Conservation (phyloP, 1,140 invertebrate species). For the Agrilus planipennis region DNA sequence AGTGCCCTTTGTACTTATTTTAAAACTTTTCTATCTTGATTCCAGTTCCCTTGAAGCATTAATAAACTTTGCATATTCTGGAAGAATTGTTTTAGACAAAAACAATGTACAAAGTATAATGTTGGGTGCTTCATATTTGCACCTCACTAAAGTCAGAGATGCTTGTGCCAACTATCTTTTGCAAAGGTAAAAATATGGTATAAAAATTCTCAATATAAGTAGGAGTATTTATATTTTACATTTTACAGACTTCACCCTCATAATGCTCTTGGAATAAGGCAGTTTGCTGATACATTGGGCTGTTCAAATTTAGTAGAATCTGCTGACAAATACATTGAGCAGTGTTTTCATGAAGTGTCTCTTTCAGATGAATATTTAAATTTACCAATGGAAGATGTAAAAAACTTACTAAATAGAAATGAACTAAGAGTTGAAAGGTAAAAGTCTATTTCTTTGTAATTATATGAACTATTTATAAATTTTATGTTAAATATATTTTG, state of each 20-base stretch:
- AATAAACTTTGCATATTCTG: conserved; percentile 82
- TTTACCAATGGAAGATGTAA: conserved; percentile 51
- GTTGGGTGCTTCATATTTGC: conserved; percentile 79
- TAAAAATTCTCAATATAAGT: neutral
- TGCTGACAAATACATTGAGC: conserved; percentile 72
- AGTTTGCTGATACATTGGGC: conserved; percentile 73
- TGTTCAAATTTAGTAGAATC: conserved; percentile 59
- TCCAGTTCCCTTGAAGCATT: conserved; percentile 68
- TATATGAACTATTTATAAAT: conserved; percentile 3
- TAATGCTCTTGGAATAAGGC: conserved; percentile 73
- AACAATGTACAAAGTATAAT: conserved; percentile 78
- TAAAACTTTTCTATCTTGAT: too few species aligned
- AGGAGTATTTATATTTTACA: neutral
- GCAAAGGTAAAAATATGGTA: conserved; percentile 37
- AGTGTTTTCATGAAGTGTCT: conserved; percentile 71
- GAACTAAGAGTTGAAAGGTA: conserved; percentile 63
- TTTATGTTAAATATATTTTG: conserved; percentile 10
- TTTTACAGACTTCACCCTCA: conserved; percentile 61
- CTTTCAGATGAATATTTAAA: conserved; percentile 66
- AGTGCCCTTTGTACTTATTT: conserved; percentile 4
- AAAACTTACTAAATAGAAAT: conserved; percentile 63
- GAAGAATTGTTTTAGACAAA: conserved; percentile 62
- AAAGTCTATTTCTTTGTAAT: conserved; percentile 2
- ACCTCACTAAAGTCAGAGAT: conserved; percentile 67
- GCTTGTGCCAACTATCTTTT: conserved; percentile 76